Evolutionary conservation across 2,888 invertebrate genomes (phyloP), one percentile per base, ranked within the genome.

Genomic region (Schizaphis graminum): DNA sequence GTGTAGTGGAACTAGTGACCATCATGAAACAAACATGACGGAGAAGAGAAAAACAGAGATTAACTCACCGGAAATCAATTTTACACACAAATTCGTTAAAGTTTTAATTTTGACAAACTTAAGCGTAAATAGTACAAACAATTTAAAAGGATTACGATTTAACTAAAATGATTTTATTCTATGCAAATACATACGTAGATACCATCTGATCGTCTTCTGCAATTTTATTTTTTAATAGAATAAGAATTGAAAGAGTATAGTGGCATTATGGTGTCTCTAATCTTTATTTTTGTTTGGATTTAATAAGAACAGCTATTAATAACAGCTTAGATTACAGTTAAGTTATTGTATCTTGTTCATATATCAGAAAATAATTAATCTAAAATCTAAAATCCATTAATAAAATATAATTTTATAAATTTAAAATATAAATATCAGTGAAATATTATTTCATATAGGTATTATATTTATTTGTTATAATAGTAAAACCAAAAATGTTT

Each of bases 1-100:
- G 35, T 56, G 53, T n/a, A 77, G 28, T 88, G 67, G 86, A 92
- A 92, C 21, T 41, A 53, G 67, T 67, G 88, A 87, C 67, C 67
- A 88, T 77, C 44, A 53, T 53, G 67, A 92, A 92, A 92, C 41
- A 67, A 53, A 67, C n/a, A 67, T 41, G 49, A 87, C 11, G 53
- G 53, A 88, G 44, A 88, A 84, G 41, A 92, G 67, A 5, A 41
- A 92, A 92, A 92, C 35, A 1, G 41, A 77, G 3, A 86, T 86
- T 5, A 61, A 57, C 35, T 91, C 21, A 13, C 7, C 35, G 10
- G 13, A 92, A 57, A 92, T 49, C 7, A 35, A 87, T 92, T 87
- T 61, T 92, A 86, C 41, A 92, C 35, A 91, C n/a, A 49, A 77
- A 61, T 49, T 92, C 49, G 21, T 24, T 21, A n/a, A 21, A 28